phyloP scores from a whole-genome alignment of 2,797 vertebrate genomes.

The Bradypodion pumilum region DNA sequence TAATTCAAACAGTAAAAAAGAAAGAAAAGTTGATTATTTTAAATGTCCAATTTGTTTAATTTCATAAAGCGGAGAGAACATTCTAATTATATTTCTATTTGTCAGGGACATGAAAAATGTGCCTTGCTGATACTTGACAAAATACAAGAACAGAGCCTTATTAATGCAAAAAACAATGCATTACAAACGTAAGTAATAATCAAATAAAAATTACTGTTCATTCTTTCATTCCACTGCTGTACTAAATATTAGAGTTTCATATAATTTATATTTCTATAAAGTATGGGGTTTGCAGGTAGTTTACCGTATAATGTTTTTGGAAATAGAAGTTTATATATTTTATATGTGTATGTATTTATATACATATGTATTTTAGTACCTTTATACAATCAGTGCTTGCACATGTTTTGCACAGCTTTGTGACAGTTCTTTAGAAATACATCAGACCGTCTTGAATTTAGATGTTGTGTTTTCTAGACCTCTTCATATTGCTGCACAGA shows the following conservation, averaged over 20 bases:
- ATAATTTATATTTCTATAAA: constrained; percentile 18
- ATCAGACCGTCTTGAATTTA: constrained; percentile 35
- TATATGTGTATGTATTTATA: no score
- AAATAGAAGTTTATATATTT: background rate
- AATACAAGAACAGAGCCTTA: constrained; percentile 85
- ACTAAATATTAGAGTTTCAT: constrained; percentile 8
- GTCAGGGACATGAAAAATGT: constrained; percentile 93
- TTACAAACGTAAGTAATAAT: constrained; percentile 91
- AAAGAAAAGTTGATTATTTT: no score
- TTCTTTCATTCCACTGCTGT: constrained; percentile 28
- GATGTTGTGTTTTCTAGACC: constrained; percentile 77
- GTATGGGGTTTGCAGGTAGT: background rate
- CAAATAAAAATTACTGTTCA: background rate
- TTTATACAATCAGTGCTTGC: background rate
- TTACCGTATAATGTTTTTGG: background rate
- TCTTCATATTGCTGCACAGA: constrained; percentile 92
- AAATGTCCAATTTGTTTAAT: background rate
- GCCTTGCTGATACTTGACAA: constrained; percentile 93
- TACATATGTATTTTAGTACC: constrained; percentile 1
- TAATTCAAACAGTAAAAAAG: background rate
- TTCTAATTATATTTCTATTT: constrained; percentile 17
- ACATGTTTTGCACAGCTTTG: constrained; percentile 25
- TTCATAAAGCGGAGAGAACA: background rate
- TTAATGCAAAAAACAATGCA: constrained; percentile 89
- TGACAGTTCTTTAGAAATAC: background rate